A percentile compares a stretch with the other conserved stretches of the same genome.
Conservation (phyloP, 1,140 invertebrate genomes). For the Teleogryllus occipitalis region DNA sequence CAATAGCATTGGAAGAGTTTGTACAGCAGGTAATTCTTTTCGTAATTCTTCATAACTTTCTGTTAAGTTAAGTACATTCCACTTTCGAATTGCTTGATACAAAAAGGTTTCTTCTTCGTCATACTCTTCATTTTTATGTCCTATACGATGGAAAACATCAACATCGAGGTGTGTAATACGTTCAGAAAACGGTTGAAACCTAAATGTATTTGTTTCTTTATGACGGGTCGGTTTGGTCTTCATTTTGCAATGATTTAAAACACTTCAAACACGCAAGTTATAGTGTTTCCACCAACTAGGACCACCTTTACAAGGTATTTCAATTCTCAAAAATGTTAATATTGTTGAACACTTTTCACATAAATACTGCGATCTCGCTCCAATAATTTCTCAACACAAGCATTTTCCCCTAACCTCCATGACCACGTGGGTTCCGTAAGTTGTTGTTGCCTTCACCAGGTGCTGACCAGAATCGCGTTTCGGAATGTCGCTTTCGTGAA, state of each 20-base stretch:
- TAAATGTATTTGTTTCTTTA: slow-evolving; percentile 34
- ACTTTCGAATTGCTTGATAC: slow-evolving; percentile 72
- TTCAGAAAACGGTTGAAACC: slow-evolving; percentile 83
- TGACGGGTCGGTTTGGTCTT: slow-evolving; percentile 25
- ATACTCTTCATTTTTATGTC: slow-evolving; percentile 57
- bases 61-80: slow-evolving; percentile 76
- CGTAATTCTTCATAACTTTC: slow-evolving; percentile 69
- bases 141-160: slow-evolving; percentile 65
- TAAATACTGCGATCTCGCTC: too few species aligned
- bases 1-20: slow-evolving; percentile 71
- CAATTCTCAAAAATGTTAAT: too few species aligned
- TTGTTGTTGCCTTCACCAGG: too few species aligned
- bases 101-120: slow-evolving; percentile 70
- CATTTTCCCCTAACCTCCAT: too few species aligned
- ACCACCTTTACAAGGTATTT: too few species aligned
- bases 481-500: too few species aligned
- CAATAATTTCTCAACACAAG: too few species aligned
- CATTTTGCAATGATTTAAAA: slow-evolving; percentile 20
- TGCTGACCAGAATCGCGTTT: too few species aligned
- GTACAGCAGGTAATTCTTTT: slow-evolving; percentile 56
- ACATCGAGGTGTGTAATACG: slow-evolving; percentile 74
- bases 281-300: too few species aligned
- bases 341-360: too few species aligned
- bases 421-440: too few species aligned
- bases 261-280: slow-evolving; percentile 14